Evolutionary conservation across 2,113 vertebrate species (phyloP).

Genomic region (Spermophilus dauricus): DNA sequence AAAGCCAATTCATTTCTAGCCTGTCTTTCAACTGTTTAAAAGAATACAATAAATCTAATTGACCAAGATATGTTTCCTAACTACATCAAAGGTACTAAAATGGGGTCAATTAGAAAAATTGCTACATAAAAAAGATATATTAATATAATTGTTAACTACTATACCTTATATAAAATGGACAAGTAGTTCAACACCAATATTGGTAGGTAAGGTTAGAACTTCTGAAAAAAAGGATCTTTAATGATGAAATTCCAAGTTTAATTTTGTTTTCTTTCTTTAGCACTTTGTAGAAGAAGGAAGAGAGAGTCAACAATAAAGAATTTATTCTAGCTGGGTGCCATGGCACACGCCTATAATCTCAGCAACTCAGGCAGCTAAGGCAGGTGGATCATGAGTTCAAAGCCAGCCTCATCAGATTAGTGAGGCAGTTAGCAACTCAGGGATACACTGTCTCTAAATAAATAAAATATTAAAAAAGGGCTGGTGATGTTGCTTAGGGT

Average conservation of each 20-base stretch:
- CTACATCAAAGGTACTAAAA: not conserved
- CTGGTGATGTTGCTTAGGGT: too few relatives aligned
- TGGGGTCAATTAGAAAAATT: not conserved
- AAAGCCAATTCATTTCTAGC: not conserved
- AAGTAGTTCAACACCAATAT: not conserved
- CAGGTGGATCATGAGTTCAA: too few relatives aligned
- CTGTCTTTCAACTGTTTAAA: conserved; percentile 36
- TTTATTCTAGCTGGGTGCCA: too few relatives aligned
- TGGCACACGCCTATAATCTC: too few relatives aligned
- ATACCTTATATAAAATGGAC: not conserved
- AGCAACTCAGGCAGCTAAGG: too few relatives aligned
- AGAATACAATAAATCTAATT: conserved; percentile 23
- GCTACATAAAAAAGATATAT: not conserved
- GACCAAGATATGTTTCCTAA: not conserved
- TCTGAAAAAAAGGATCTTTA: conserved; percentile 11
- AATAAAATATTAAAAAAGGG: too few relatives aligned
- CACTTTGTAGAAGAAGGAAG: not conserved
- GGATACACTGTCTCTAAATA: too few relatives aligned
- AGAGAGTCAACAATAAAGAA: not conserved
- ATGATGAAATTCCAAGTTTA: conserved; percentile 14
- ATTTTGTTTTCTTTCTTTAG: conserved; percentile 9
- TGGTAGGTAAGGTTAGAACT: conserved; percentile 9
- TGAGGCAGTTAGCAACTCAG: too few relatives aligned
- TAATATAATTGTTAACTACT: conserved; percentile 16
- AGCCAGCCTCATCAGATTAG: too few relatives aligned